These are phyloP conservation scores for Amiota minor DNA, from an alignment of 2,888 invertebrate genomes.

Conservation along the genomic window DNA sequence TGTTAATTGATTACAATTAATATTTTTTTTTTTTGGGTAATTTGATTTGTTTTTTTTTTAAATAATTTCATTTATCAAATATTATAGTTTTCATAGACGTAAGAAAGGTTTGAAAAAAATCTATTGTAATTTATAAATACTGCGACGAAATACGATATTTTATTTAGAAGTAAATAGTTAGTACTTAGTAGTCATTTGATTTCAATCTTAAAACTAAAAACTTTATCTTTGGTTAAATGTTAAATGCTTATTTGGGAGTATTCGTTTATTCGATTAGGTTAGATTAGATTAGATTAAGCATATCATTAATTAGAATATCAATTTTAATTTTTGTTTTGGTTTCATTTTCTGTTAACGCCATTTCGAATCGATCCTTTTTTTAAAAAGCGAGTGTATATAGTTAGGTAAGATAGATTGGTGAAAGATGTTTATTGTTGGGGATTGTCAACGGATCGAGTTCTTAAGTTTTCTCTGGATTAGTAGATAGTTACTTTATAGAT, in stretches of 20 bases:
- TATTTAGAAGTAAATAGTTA: constrained; percentile 7
- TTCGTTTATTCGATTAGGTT: constrained; percentile 1
- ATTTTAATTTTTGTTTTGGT: not conserved
- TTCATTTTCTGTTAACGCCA: not conserved
- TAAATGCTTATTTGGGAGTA: constrained; percentile 26
- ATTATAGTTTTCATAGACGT: constrained; percentile 4
- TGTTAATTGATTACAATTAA: not conserved
- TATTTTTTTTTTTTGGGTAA: not conserved
- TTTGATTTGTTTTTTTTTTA: not conserved
- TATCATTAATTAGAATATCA: not conserved
- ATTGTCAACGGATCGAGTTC: constrained; percentile 7
- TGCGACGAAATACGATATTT: constrained; percentile 18
- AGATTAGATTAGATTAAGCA: constrained; percentile 15
- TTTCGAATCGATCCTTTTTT: too few species aligned
- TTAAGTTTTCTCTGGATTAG: not conserved
- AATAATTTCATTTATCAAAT: constrained; percentile 20
- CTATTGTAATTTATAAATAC: not conserved
- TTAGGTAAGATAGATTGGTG: not conserved
- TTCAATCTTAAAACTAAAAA: constrained; percentile 9
- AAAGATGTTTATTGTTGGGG: not conserved
- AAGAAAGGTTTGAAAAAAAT: constrained; percentile 27
- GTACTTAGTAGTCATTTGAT: constrained; percentile 3
- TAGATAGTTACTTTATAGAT: not conserved
- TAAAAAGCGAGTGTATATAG: too few species aligned
- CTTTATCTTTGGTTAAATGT: constrained; percentile 25